Percentiles rank a stretch among this genome's conserved stretches.
These are phyloP conservation scores for Dicyrtoma fusca DNA, from an alignment of 2,888 invertebrate genomes.

Conservation along the genomic window DNA sequence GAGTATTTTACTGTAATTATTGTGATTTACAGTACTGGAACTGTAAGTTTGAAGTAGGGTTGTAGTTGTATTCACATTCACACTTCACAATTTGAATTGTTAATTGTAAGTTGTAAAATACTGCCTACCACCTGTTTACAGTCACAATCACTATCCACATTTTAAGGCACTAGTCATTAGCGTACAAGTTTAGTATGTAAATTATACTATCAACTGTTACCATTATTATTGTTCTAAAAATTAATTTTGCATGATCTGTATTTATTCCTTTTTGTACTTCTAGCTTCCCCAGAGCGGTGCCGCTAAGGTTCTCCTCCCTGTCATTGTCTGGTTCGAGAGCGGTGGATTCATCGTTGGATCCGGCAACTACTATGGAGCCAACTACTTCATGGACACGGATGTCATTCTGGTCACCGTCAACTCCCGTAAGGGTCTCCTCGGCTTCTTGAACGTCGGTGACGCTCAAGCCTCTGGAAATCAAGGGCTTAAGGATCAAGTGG, in stretches of 20 bases:
- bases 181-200: no score
- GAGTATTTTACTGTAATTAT: no score
- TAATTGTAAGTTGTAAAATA: no score
- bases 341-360: constrained; percentile 30
- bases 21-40: no score
- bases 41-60: no score
- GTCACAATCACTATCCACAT: no score
- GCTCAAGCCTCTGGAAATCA: constrained; percentile 38
- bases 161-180: no score
- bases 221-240: no score
- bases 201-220: no score
- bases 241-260: not conserved
- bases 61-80: no score
- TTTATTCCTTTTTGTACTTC: not conserved
- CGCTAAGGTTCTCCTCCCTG: constrained; percentile 45
- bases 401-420: constrained; percentile 43
- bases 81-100: no score
- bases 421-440: constrained; percentile 34
- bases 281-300: constrained; percentile 42
- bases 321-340: constrained; percentile 46
- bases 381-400: constrained; percentile 49
- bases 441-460: constrained; percentile 36
- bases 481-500: constrained; percentile 38
- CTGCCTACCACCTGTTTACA: no score
- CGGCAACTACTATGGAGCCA: constrained; percentile 31